Base-by-base conservation (phyloP, 2,797 vertebrate genomes). In the Bucorvus abyssinicus region DNA sequence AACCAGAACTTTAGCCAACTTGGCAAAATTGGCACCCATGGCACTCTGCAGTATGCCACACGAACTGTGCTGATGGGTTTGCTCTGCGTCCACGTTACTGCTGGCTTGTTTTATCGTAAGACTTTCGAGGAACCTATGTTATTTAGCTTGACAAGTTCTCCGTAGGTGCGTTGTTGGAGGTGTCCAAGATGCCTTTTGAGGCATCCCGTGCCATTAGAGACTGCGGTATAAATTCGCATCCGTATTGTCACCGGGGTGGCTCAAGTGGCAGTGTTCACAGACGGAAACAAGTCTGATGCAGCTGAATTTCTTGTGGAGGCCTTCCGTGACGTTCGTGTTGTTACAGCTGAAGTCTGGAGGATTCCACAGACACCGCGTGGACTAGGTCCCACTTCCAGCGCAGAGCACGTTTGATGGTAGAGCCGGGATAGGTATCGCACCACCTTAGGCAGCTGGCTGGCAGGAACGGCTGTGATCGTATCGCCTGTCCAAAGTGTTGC, bases 21-120 rank as follows among this genome's bases (percentile, higher is more conserved):
- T 55, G 52, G 44, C 64, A 74, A 50, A 77, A 60, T 7, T 1
- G 2, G 14, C 10, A 29, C 19, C 7, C 0, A 0, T 50, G 45
- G 29, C 65, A 27, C 10, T 64, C 50, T 57, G 44, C 53, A 75
- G 32, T 30, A 23, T 34, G 19, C 30, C 29, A 24, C 34, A 4
- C 11, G 49, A 38, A 26, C 40, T 24, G 18, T 50, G 24, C 34
- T 76, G 76, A 5, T 77, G 67, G 71, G 29, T 47, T 76, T 83
- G 50, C 34, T 88, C 69, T 50, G 32, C 84, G 73, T 49, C 40
- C 1, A 0, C 40, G 52, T 52, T 89, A 3, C 50, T 59, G 42
- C 59, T 82, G 70, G 7, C n/a, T 47, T 57, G 22, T n/a, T 84
- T 76, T 61, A 14, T 30, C 50, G 8, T 32, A 42, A 70, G 64